Evolutionary conservation across 1,140 invertebrate genomes (phyloP), one percentile per base, ranked within the genome.

Genomic region (Nymphalis io): DNA sequence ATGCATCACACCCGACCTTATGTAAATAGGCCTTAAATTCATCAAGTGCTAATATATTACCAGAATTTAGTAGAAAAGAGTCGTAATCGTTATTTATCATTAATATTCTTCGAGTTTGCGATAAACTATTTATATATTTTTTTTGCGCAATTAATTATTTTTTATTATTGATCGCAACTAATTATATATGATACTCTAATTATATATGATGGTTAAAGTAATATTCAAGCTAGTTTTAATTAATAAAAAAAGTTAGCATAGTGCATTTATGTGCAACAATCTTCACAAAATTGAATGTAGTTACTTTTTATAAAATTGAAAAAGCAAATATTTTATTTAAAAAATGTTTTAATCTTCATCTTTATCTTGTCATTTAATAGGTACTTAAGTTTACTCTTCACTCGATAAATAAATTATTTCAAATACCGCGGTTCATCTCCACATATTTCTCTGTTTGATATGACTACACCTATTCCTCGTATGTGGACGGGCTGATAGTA

Each of bases 401-500:
- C n/a, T 38, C 21, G 51, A 4, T 48, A 8, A 48, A 48, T 18
- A 48, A 48, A 55, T n/a, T 12, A 13, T 12, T 27, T 27, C 23
- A 2, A 16, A 55, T 6, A 27, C 18, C 11, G 46, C 16, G 16
- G 15, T n/a, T 65, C 62, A 69, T 62, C 88, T 89, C 87, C 61
- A 86, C 66, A 40, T 69, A 69, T 78, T 80, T 63, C 63, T n/a
- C 64, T 84, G 72, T 87, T 68, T 55, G 66, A 66, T 79, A 77
- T 81, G 81, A 83, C 79, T 78, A 70, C 60, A 81, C 78, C 73
- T 79, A 78, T 81, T 80, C 78, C 76, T 74, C 78, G 76, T 72
- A 76, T 80, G 71, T 78, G 70, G 61, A 81, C 76, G 78, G 79
- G 73, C 83, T 79, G 79, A 79, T 83, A 82, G 81, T 87, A 83